These are phyloP conservation scores for Lacerta bilineata DNA, from an alignment of 2,797 vertebrate genomes.

Conservation along the genomic window DNA sequence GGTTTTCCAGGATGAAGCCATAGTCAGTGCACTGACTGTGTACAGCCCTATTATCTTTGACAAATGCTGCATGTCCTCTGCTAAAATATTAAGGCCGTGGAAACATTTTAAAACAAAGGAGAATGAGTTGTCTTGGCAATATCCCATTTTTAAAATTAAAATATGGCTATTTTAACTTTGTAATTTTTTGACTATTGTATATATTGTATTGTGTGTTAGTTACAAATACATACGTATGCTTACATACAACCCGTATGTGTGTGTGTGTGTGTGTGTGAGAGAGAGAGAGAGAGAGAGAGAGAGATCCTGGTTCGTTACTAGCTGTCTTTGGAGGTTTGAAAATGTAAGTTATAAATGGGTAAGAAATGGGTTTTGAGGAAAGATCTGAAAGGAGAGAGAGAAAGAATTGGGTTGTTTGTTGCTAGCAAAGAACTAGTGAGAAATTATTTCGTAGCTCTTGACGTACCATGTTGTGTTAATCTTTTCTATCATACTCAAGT, in stretches of 20 bases:
- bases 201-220: background rate
- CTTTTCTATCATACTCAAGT: constrained; percentile 22
- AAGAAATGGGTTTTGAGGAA: background rate
- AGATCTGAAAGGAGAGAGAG: background rate
- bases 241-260: too few relatives aligned
- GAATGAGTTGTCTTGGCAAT: background rate
- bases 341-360: background rate
- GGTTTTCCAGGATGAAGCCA: too few relatives aligned
- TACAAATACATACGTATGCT: too few relatives aligned
- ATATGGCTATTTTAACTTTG: background rate
- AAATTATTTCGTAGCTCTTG: constrained; percentile 14
- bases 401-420: background rate
- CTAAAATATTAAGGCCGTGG: background rate
- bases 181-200: background rate
- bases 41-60: too few relatives aligned
- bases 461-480: background rate
- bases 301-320: background rate
- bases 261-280: too few relatives aligned
- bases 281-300: too few relatives aligned
- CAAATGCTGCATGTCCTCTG: background rate
- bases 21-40: too few relatives aligned
- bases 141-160: background rate
- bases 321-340: background rate
- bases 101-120: too few relatives aligned
- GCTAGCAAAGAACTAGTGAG: background rate